These are phyloP conservation scores for Colaptes auratus DNA, from an alignment of 2,113 vertebrate genomes.

Conservation along the genomic window DNA sequence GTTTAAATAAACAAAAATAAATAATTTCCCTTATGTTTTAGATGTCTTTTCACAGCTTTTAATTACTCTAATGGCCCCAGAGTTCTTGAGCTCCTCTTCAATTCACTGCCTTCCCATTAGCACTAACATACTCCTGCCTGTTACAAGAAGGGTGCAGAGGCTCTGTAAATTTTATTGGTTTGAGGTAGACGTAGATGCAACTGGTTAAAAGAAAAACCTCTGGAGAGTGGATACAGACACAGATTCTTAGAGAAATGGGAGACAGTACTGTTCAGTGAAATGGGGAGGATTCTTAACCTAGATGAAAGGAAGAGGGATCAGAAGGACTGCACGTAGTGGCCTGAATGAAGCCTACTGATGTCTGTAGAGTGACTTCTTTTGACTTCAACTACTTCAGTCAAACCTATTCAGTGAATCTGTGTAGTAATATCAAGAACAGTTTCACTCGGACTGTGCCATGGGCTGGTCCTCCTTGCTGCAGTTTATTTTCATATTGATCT, in stretches of 20 bases:
- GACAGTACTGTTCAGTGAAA: neutral
- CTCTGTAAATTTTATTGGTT: neutral
- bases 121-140: neutral
- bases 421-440: neutral
- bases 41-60: neutral
- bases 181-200: neutral
- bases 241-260: neutral
- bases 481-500: constrained; percentile 6
- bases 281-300: neutral
- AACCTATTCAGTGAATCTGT: neutral
- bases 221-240: neutral
- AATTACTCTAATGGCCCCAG: neutral
- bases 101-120: neutral
- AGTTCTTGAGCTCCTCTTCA: neutral
- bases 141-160: neutral
- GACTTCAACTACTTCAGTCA: neutral
- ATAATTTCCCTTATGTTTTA: neutral
- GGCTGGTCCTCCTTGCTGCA: neutral
- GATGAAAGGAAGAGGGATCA: constrained; percentile 1
- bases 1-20: constrained; percentile 24
- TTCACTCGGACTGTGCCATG: neutral
- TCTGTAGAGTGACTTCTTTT: neutral
- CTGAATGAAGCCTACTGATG: neutral
- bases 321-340: neutral
- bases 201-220: neutral